Evolutionary conservation across 2,113 vertebrate species (phyloP), one percentile per base, ranked within the genome.

Genomic region (Elgaria multicarinata): DNA sequence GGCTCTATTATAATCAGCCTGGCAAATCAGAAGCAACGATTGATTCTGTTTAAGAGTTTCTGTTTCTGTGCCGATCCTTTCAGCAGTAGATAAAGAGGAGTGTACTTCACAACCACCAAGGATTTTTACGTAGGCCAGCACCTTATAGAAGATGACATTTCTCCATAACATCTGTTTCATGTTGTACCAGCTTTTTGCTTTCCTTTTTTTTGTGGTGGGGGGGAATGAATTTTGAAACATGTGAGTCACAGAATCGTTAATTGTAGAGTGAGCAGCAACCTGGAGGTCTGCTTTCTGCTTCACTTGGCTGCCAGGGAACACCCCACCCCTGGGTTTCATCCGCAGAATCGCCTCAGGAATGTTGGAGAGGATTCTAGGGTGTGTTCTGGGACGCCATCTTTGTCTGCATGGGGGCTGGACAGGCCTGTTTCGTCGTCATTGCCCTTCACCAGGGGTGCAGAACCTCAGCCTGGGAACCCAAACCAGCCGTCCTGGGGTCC

Each of bases 111-210:
- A 86, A 88, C 92, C 91, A 83, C 88, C 90, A 75, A 85, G 36
- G 86, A 75, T 93, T 93, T 93, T 66, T 3, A 93, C 87, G 46
- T 89, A 87, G 87, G 44, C 91, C 55, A 95, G 90, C 91, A 87
- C 90, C 84, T 95, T 87, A 88, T 90, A 88, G 91, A 90, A 95
- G 87, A 91, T 94, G 92, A 90, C 93, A 90, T 90, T 86, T 90
- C 83, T 62, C 7, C 84, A 82, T 85, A 3, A 12, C 26, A 1
- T 89, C 55, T 6, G 44, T 77, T 91, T 4, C 81, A 84, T 0
- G 33, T 92, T 88, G 91, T 82, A 31, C 50, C 33, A 85, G 67
- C 66, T 53, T 53, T n/a, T 28, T 12, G 31, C 44, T 18, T 46
- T n/a, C 31, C 7, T 2, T 62, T 8, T 77, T 3, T 22, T n/a